Conservation (phyloP, 2,113 vertebrate genomes). For the Nymphicus hollandicus region DNA sequence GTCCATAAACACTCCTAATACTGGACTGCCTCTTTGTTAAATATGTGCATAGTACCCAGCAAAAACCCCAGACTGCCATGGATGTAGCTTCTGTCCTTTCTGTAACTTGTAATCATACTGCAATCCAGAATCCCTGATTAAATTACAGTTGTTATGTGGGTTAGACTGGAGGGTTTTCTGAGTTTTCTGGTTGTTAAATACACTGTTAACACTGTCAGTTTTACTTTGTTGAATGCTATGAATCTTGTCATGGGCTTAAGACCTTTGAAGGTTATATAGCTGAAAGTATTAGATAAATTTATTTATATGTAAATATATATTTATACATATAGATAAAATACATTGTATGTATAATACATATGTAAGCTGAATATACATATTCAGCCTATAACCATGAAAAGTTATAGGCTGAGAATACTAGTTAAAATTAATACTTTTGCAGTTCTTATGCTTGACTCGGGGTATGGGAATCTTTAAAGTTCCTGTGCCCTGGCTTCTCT, state of each 20-base stretch:
- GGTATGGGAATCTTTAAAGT: not conserved
- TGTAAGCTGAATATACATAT: not conserved
- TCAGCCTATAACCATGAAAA: not conserved
- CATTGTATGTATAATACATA: not conserved
- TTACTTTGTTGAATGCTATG: not conserved
- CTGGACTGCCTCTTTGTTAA: not conserved
- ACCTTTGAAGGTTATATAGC: not conserved
- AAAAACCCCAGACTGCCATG: not conserved
- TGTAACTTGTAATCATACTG: slow-evolving; percentile 1
- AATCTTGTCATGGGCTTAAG: not conserved
- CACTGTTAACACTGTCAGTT: not conserved
- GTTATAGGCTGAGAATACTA: not conserved
- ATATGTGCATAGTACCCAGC: not conserved
- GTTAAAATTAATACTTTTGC: not conserved
- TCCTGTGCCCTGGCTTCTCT: not conserved
- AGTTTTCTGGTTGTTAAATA: not conserved
- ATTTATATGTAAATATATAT: not conserved
- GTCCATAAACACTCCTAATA: not conserved
- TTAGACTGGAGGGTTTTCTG: not conserved
- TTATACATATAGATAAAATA: not conserved
- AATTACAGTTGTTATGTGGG: not conserved
- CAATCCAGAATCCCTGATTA: slow-evolving; percentile 7
- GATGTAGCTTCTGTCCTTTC: not conserved
- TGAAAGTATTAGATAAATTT: not conserved
- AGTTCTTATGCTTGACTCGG: not conserved